Evolutionary conservation across 1,140 invertebrate genomes (phyloP), one percentile per base, ranked within the genome.

Genomic region (Bicyclus anynana): DNA sequence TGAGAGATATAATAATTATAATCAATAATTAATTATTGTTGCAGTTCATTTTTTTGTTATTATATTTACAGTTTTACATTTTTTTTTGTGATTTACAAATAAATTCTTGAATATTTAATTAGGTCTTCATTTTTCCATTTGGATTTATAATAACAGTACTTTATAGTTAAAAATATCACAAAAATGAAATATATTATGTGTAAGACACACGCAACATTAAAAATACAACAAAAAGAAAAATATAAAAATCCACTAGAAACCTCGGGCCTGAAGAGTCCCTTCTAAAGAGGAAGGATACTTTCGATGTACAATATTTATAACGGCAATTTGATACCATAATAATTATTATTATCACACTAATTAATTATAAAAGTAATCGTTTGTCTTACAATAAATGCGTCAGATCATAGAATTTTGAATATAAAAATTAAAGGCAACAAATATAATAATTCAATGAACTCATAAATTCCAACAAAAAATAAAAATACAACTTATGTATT

Each of bases 131-230:
- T 84, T 79, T 84, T 86, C 80, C 82, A 82, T 80, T 77, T 84
- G 80, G 80, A 85, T 88, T 85, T 84, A 85, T 70, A 84, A 88
- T 88, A 87, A 88, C 85, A 88, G 85, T 88, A 87, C 76, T 87
- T 87, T 85, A 87, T 87, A 85, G 82, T 88, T 87, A 88, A 90
- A 89, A 89, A 89, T 90, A 90, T 90, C 89, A 90, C 89, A 90
- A 90, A 84, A 90, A 90, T 87, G 87, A 89, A 89, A 89, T 89
- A 84, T 88, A 89, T 83, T 89, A 87, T 89, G 84, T 88, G 82
- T 88, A 87, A 89, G 84, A 89, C 80, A 89, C 84, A 87, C 82
- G 84, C 84, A 87, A 88, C 85, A 85, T 88, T 87, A 87, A 77
- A 86, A 86, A 85, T 86, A 88, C 85, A 88, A 88, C 85, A 87